Percentiles rank a stretch among this genome's conserved stretches.
phyloP scores from a whole-genome alignment of 2,797 vertebrate species.

The Salarias fasciatus region DNA sequence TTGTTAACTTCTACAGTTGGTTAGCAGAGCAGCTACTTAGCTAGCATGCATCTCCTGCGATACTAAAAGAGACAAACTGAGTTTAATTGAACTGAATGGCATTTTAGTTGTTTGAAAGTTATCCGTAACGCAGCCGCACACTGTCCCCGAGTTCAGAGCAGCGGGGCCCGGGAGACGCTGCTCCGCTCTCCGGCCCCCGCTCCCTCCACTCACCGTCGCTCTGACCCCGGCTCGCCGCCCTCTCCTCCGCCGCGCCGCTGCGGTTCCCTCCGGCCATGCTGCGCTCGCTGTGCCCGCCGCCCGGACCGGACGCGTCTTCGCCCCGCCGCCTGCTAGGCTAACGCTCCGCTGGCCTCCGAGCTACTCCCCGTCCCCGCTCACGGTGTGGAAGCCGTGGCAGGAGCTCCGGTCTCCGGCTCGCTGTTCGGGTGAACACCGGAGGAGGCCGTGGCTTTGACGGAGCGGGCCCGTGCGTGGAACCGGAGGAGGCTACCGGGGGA shows the following conservation, averaged over 20 bases:
- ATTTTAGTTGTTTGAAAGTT: too few species aligned
- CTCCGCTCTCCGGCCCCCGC: too few species aligned
- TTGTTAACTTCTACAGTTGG: too few species aligned
- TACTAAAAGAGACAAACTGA: too few species aligned
- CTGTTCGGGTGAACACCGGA: background rate
- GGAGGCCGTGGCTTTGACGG: background rate
- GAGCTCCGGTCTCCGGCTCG: background rate
- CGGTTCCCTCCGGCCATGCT: constrained; percentile 67
- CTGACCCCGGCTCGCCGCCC: constrained; percentile 53
- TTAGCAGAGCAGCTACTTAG: too few species aligned
- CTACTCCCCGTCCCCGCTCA: constrained; percentile 2
- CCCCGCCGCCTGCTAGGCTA: constrained; percentile 10
- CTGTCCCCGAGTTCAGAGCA: too few species aligned
- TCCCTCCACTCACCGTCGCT: constrained; percentile 71
- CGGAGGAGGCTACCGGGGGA: background rate
- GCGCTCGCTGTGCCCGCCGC: constrained; percentile 29
- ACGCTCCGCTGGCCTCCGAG: constrained; percentile 42
- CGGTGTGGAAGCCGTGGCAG: background rate
- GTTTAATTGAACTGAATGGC: too few species aligned
- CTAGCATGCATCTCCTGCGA: too few species aligned
- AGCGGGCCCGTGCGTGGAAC: too few species aligned
- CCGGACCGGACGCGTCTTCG: constrained; percentile 17
- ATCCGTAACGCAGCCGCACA: too few species aligned
- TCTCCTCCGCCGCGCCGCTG: constrained; percentile 56
- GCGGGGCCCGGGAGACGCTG: too few species aligned